A percentile compares a stretch with the other conserved stretches of the same genome.
These are phyloP conservation scores for Anastrepha ludens DNA, from an alignment of 1,140 invertebrate species.

Conservation along the genomic window DNA sequence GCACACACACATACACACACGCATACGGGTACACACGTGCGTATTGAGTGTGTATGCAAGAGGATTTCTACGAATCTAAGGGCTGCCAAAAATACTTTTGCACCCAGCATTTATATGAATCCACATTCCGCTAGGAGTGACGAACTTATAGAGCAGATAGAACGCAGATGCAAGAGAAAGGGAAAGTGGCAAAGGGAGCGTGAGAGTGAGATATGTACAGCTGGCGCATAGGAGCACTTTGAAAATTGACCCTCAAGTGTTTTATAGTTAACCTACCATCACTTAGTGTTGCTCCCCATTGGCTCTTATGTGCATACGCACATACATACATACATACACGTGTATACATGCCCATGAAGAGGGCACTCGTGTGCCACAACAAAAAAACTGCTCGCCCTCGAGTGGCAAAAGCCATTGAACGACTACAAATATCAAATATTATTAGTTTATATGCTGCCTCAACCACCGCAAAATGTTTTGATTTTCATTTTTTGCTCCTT, in stretches of 20 bases:
- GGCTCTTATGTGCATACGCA: background rate
- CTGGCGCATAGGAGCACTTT: background rate
- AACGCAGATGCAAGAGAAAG: background rate
- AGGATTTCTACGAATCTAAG: background rate
- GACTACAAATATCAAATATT: conserved; percentile 20
- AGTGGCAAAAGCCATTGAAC: conserved; percentile 30
- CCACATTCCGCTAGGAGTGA: background rate
- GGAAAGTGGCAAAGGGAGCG: background rate
- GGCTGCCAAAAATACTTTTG: background rate
- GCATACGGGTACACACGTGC: background rate
- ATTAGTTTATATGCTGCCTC: background rate
- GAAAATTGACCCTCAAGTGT: conserved; percentile 43
- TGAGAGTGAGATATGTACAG: background rate
- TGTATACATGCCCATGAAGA: background rate
- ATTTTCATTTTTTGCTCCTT: conserved; percentile 16
- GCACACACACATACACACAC: background rate
- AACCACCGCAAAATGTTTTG: conserved; percentile 23
- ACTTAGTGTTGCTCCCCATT: conserved; percentile 9
- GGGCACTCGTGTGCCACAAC: background rate
- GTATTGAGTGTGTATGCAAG: too few relatives aligned
- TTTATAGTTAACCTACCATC: background rate
- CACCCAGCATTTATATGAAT: background rate
- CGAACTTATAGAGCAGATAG: background rate
- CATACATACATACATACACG: background rate
- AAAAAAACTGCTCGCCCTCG: background rate